Conservation (phyloP, 1,140 invertebrate species). For the Druon quercuslanigerum region DNA sequence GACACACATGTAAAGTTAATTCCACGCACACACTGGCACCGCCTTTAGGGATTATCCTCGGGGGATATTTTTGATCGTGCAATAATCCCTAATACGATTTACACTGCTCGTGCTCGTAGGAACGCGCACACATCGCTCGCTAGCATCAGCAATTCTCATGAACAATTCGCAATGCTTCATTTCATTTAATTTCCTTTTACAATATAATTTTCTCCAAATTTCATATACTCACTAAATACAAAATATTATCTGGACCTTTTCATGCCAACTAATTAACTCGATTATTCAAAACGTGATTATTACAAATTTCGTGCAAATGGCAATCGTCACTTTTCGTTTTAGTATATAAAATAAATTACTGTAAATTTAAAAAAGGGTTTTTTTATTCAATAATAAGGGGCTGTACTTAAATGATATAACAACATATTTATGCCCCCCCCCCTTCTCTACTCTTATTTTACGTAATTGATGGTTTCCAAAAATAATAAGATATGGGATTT, state of each 20-base stretch:
- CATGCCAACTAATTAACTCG: constrained; percentile 7
- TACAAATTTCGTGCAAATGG: neutral
- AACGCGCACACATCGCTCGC: constrained; percentile 46
- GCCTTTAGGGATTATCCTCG: constrained; percentile 70
- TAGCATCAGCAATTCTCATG: constrained; percentile 37
- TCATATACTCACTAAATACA: constrained; percentile 3
- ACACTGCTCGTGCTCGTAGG: constrained; percentile 66
- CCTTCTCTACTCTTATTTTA: no score
- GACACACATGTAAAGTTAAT: constrained; percentile 61
- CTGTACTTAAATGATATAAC: no score
- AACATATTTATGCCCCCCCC: no score
- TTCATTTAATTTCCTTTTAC: neutral
- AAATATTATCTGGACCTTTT: constrained; percentile 14
- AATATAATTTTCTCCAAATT: constrained; percentile 22
- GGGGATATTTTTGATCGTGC: constrained; percentile 74
- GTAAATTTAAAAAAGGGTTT: no score
- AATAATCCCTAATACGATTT: constrained; percentile 76
- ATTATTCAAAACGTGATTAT: neutral
- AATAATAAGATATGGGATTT: no score
- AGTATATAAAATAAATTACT: no score
- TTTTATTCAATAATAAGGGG: no score
- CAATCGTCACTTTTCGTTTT: neutral
- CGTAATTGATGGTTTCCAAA: no score
- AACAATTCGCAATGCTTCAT: constrained; percentile 24
- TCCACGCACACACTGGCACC: constrained; percentile 63